These are phyloP conservation scores for Sphaerophoria rueppellii DNA, from an alignment of 2,888 invertebrate species.

Conservation along the genomic window DNA sequence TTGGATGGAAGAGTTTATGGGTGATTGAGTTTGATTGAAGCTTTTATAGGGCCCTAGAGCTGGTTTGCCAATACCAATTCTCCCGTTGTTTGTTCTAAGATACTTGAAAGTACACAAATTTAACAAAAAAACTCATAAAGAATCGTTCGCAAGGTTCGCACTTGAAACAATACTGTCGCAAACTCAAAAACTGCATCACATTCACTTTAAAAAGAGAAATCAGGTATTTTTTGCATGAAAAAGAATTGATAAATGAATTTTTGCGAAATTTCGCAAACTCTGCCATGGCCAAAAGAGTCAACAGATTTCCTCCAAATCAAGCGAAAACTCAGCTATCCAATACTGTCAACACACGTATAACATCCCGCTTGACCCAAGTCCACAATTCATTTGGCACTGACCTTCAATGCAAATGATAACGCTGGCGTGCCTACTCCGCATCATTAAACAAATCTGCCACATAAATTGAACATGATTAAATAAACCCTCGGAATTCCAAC, in stretches of 20 bases:
- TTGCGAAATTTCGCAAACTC: no score
- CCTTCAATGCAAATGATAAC: slow-evolving; percentile 54
- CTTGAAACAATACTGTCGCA: no score
- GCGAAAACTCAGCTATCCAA: slow-evolving; percentile 21
- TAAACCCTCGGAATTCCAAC: slow-evolving; percentile 50
- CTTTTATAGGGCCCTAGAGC: slow-evolving; percentile 50
- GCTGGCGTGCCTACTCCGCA: slow-evolving; percentile 5
- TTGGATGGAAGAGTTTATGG: slow-evolving; percentile 21
- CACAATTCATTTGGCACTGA: slow-evolving; percentile 52
- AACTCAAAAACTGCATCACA: no score
- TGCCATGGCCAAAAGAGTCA: not conserved
- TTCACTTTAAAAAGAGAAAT: no score
- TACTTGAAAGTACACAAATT: no score
- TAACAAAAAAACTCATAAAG: no score
- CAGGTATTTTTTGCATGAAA: no score
- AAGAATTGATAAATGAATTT: no score
- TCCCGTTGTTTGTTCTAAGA: no score
- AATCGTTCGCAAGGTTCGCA: no score
- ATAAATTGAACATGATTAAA: slow-evolving; percentile 11
- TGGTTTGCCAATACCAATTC: not conserved
- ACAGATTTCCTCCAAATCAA: slow-evolving; percentile 32
- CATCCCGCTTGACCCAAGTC: slow-evolving; percentile 53
- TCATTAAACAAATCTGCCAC: slow-evolving; percentile 35
- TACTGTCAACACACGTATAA: slow-evolving; percentile 62
- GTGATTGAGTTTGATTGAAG: slow-evolving; percentile 9